These are phyloP conservation scores for Aporrectodea caliginosa DNA, from an alignment of 1,140 invertebrate species.

Conservation along the genomic window DNA sequence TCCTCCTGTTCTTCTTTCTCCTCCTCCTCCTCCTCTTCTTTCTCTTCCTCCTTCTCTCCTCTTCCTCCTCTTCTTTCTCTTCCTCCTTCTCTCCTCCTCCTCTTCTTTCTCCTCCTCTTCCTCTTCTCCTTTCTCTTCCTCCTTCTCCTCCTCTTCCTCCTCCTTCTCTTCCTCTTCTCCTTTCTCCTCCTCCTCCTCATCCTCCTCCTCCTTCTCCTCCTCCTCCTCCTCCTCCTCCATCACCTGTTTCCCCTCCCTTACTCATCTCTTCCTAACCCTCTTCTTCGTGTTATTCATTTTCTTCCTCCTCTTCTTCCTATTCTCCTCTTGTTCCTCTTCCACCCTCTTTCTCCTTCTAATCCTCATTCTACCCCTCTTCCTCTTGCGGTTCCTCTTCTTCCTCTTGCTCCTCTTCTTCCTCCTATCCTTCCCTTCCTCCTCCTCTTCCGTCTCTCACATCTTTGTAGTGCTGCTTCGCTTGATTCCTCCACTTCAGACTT, in stretches of 20 bases:
- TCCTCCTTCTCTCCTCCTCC: not conserved
- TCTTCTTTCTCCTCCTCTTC: not conserved
- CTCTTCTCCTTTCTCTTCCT: not conserved
- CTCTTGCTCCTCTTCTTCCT: not conserved
- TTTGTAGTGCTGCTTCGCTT: not conserved
- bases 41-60: not conserved
- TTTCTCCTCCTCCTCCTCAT: not conserved
- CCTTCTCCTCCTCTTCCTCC: not conserved
- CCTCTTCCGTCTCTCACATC: not conserved
- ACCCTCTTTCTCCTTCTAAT: not conserved
- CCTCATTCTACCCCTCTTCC: not conserved
- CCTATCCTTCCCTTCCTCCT: not conserved
- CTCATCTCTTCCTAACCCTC: not conserved
- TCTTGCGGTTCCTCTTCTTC: not conserved
- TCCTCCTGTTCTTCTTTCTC: not conserved
- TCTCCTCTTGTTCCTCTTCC: not conserved
- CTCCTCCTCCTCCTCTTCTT: not conserved
- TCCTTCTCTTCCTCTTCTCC: not conserved
- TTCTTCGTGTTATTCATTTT: not conserved
- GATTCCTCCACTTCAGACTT: not conserved
- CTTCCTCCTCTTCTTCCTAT: not conserved
- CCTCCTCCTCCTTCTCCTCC: not conserved
- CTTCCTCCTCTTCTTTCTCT: not conserved
- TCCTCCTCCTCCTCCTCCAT: not conserved
- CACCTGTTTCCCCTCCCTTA: not conserved